phyloP scores from a whole-genome alignment of 2,888 invertebrate genomes.

The Dorcus parallelipipedus region DNA sequence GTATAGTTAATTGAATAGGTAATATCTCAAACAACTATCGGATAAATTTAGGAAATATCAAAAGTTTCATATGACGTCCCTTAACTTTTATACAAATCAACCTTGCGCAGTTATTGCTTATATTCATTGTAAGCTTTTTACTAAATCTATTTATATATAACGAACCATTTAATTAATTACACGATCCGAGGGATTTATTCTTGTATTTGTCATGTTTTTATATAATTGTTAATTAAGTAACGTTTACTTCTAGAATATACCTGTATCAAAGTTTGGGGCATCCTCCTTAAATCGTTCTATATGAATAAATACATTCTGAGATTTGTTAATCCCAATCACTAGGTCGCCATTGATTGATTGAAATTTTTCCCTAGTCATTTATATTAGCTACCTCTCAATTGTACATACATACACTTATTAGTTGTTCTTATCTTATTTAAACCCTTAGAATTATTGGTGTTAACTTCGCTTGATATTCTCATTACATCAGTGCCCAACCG shows the following conservation, averaged over 20 bases:
- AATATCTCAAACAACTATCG: slow-evolving; percentile 43
- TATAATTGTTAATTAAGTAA: slow-evolving; percentile 25
- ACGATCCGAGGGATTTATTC: slow-evolving; percentile 21
- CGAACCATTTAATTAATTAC: slow-evolving; percentile 24
- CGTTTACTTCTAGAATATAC: slow-evolving; percentile 19
- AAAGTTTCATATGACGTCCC: slow-evolving; percentile 47
- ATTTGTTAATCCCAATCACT: slow-evolving; percentile 41
- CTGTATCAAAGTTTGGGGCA: slow-evolving; percentile 42
- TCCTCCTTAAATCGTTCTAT: slow-evolving; percentile 20
- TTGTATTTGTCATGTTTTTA: slow-evolving; percentile 22
- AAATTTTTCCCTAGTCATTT: slow-evolving; percentile 33
- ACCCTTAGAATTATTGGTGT: too few species aligned
- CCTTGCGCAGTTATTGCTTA: slow-evolving; percentile 25
- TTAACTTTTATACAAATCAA: slow-evolving; percentile 46
- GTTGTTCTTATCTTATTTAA: background rate
- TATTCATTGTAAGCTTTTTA: slow-evolving; percentile 21
- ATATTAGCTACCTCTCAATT: slow-evolving; percentile 36
- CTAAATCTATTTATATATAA: slow-evolving; percentile 16
- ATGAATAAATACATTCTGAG: slow-evolving; percentile 38
- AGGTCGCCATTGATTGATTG: slow-evolving; percentile 22
- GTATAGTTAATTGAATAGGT: slow-evolving; percentile 44
- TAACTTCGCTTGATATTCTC: too few species aligned
- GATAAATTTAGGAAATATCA: slow-evolving; percentile 18
- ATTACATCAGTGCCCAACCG: too few species aligned
- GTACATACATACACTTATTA: slow-evolving; percentile 25